A percentile compares a stretch with the other conserved stretches of the same genome.
These are phyloP conservation scores for Orchesella cincta DNA, from an alignment of 1,140 invertebrate species.

Conservation along the genomic window DNA sequence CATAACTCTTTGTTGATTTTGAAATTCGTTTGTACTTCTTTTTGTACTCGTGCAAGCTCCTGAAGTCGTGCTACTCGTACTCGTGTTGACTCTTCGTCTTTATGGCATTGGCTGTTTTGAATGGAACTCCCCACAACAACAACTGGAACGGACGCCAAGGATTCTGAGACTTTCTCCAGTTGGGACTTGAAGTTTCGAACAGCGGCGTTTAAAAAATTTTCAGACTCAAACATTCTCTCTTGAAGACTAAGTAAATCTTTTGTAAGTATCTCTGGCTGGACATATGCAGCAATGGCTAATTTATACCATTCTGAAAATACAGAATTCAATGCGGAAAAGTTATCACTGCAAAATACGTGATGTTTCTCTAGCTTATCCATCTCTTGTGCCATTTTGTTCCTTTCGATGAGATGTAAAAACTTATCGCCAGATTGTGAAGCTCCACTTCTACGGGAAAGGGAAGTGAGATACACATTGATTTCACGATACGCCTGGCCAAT, in stretches of 20 bases:
- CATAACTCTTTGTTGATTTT: not conserved
- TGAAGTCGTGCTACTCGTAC: not conserved
- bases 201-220: constrained; percentile 2
- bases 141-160: not conserved
- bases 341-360: constrained; percentile 65
- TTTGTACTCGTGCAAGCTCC: constrained; percentile 10
- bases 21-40: constrained; percentile 32
- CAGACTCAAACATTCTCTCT: constrained; percentile 34
- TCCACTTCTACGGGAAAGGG: not conserved
- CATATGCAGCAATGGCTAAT: constrained; percentile 73
- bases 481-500: not conserved
- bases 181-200: constrained; percentile 22
- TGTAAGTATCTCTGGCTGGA: constrained; percentile 71
- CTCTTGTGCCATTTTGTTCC: constrained; percentile 60
- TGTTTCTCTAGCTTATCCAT: constrained; percentile 67
- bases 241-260: constrained; percentile 67
- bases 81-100: not conserved
- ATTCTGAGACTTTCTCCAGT: not conserved
- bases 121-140: not conserved
- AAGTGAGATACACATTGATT: not conserved
- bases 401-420: constrained; percentile 43
- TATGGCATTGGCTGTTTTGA: not conserved
- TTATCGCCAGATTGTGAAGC: constrained; percentile 39
- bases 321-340: constrained; percentile 67
- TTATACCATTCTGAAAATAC: constrained; percentile 79